A percentile compares a stretch with the other conserved stretches of the same genome.
These are phyloP conservation scores for Seriola quinqueradiata DNA, from an alignment of 2,113 vertebrate species.

Conservation along the genomic window DNA sequence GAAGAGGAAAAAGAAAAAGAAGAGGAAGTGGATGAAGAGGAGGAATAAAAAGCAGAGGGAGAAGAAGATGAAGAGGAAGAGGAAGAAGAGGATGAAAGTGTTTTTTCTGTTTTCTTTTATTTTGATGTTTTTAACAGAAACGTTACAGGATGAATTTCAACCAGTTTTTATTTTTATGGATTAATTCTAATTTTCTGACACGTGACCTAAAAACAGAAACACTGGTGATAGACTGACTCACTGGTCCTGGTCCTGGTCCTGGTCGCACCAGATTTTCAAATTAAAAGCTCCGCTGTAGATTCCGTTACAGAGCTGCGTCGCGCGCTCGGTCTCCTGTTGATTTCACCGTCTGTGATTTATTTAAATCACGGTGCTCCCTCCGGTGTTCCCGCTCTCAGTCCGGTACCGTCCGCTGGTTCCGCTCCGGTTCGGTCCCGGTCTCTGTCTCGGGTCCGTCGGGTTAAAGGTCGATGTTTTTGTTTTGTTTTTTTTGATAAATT, in stretches of 20 bases:
- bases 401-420: neutral
- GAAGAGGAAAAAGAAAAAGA: no score
- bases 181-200: no score
- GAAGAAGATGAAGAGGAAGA: no score
- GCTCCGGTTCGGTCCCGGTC: neutral
- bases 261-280: neutral
- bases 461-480: neutral
- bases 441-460: neutral
- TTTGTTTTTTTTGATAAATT: neutral
- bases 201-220: no score
- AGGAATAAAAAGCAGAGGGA: no score
- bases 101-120: no score
- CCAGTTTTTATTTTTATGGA: no score
- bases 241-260: neutral
- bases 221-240: no score
- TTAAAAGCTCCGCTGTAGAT: neutral
- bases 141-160: no score
- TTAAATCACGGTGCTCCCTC: neutral
- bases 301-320: conserved; percentile 1
- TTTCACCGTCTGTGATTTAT: conserved; percentile 31
- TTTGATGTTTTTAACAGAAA: no score
- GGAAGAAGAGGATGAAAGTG: no score
- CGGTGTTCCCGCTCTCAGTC: neutral
- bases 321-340: conserved; percentile 44
- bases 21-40: no score